Conservation (phyloP, 2,888 invertebrate species). For the Drepanosiphum platanoidis region DNA sequence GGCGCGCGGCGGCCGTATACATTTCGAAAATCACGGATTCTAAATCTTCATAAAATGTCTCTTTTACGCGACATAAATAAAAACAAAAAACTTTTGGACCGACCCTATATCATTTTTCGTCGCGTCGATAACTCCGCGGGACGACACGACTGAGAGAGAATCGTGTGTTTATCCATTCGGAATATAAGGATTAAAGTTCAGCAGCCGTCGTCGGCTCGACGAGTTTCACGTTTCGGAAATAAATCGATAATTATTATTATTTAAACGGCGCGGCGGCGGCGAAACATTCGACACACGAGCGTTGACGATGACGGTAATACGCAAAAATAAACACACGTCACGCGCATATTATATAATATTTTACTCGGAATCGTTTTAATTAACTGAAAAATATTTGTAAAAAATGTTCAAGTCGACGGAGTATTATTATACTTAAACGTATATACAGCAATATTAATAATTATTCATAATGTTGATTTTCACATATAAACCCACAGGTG, state of each 20-base stretch:
- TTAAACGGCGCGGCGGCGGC: too few species aligned
- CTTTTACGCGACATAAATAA: conserved; percentile 7
- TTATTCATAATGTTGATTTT: background rate
- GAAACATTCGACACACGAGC: too few species aligned
- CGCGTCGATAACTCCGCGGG: conserved; percentile 1
- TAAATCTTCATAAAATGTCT: conserved; percentile 24
- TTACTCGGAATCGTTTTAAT: too few species aligned
- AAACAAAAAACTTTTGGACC: background rate
- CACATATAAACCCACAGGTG: conserved; percentile 66
- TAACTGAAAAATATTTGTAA: too few species aligned
- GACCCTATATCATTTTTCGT: conserved; percentile 4
- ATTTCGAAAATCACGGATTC: background rate
- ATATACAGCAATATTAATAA: too few species aligned
- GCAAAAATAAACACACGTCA: too few species aligned
- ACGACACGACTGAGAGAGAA: background rate
- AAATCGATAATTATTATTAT: background rate
- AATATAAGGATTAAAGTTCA: conserved; percentile 28
- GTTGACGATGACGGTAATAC: too few species aligned
- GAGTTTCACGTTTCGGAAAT: background rate
- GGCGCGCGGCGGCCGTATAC: background rate
- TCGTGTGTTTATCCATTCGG: conserved; percentile 19
- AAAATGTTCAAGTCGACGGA: too few species aligned
- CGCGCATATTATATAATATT: too few species aligned
- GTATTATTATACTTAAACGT: too few species aligned
- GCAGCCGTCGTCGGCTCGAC: background rate